These are phyloP conservation scores for Chelonia mydas DNA, from an alignment of 2,797 vertebrate genomes.

Conservation along the genomic window DNA sequence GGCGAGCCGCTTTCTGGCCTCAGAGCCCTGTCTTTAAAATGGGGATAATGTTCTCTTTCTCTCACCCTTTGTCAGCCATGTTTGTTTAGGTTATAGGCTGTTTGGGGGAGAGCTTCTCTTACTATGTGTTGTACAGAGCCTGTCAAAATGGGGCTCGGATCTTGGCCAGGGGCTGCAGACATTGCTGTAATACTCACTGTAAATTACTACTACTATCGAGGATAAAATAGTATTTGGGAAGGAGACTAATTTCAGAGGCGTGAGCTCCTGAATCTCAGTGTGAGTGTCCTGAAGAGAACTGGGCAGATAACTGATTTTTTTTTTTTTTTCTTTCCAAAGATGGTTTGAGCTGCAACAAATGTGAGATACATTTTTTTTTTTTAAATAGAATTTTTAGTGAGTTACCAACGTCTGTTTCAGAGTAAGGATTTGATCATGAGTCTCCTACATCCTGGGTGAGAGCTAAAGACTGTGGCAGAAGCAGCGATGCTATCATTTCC, in stretches of 20 bases:
- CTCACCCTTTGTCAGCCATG: not conserved
- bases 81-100: not conserved
- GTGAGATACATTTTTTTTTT: not conserved
- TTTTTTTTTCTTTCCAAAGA: no score
- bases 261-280: not conserved
- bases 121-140: not conserved
- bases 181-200: not conserved
- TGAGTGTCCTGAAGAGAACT: not conserved
- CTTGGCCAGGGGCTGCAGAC: not conserved
- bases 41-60: not conserved
- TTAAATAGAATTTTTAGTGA: not conserved
- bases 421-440: not conserved
- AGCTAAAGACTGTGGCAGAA: no score
- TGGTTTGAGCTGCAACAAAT: not conserved
- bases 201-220: not conserved
- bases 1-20: not conserved
- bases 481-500: no score
- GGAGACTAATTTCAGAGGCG: not conserved
- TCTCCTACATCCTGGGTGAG: not conserved
- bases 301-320: no score
- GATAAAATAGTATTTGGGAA: not conserved
- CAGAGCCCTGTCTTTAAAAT: rapidly evolving
- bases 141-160: not conserved
- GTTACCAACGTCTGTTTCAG: not conserved
- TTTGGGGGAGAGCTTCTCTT: not conserved